Conservation (phyloP, 2,113 vertebrate genomes). For the Barbus barbus region DNA sequence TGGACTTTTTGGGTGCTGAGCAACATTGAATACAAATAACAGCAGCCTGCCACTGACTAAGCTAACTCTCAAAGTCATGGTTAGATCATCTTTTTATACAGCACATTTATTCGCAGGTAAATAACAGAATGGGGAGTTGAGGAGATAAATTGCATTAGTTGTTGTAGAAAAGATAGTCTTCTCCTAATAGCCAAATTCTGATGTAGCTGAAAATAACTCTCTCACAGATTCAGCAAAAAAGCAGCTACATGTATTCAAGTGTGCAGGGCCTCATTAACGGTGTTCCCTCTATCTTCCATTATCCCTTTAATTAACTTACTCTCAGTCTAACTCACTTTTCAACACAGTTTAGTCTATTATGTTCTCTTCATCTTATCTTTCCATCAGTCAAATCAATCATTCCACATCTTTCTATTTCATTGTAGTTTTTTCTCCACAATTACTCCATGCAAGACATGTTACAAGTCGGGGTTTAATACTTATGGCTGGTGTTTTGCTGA, state of each 20-base stretch:
- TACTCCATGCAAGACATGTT: no score
- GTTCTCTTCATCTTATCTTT: slow-evolving; percentile 24
- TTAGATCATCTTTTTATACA: background rate
- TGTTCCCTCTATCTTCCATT: background rate
- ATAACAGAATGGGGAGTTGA: background rate
- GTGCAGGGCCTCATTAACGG: slow-evolving; percentile 13
- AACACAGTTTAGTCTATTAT: slow-evolving; percentile 31
- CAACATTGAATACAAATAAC: slow-evolving; percentile 61
- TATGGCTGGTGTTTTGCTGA: background rate
- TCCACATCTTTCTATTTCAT: slow-evolving; percentile 9
- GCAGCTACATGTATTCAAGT: background rate
- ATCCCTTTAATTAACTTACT: slow-evolving; percentile 21
- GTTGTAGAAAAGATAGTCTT: background rate
- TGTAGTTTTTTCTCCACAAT: background rate
- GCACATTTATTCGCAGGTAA: background rate
- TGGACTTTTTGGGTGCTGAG: slow-evolving; percentile 78
- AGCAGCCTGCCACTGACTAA: background rate
- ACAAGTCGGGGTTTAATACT: background rate
- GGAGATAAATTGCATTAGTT: background rate
- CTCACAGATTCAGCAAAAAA: slow-evolving; percentile 18
- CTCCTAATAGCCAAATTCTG: background rate
- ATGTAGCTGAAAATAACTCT: background rate
- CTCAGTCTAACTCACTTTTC: slow-evolving; percentile 12
- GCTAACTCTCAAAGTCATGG: background rate
- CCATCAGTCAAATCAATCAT: slow-evolving; percentile 16